phyloP scores from a whole-genome alignment of 2,113 vertebrate species.

The Panurus biarmicus region DNA sequence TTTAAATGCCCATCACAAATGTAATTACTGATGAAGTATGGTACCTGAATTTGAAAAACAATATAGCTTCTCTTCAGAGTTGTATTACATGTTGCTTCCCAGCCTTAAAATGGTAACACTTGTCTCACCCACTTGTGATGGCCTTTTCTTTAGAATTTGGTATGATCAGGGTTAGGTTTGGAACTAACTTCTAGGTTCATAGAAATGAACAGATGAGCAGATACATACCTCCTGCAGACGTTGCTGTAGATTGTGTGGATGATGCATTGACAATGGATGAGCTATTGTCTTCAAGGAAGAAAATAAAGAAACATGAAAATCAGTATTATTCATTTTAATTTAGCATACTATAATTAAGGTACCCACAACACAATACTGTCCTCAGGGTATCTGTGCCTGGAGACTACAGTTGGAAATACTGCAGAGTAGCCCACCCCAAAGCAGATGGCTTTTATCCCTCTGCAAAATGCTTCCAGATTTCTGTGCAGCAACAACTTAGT shows the following conservation, averaged over 20 bases:
- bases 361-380: neutral
- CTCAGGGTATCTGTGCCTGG: neutral
- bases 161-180: neutral
- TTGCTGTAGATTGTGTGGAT: neutral
- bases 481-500: neutral
- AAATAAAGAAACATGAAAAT: neutral
- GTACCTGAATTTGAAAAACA: neutral
- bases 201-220: neutral
- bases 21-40: neutral
- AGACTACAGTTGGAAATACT: neutral
- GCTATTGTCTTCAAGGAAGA: neutral
- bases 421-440: neutral
- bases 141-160: neutral
- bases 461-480: neutral
- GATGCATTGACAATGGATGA: neutral
- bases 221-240: conserved; percentile 3
- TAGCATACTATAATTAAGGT: neutral
- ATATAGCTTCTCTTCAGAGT: neutral
- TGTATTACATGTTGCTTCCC: neutral
- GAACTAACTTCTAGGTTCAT: neutral
- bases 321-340: neutral
- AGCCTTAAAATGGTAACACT: neutral
- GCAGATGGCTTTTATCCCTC: neutral
- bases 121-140: neutral
- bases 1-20: neutral